Conservation (phyloP, 2,113 vertebrate species). For the Thomomys bottae region DNA sequence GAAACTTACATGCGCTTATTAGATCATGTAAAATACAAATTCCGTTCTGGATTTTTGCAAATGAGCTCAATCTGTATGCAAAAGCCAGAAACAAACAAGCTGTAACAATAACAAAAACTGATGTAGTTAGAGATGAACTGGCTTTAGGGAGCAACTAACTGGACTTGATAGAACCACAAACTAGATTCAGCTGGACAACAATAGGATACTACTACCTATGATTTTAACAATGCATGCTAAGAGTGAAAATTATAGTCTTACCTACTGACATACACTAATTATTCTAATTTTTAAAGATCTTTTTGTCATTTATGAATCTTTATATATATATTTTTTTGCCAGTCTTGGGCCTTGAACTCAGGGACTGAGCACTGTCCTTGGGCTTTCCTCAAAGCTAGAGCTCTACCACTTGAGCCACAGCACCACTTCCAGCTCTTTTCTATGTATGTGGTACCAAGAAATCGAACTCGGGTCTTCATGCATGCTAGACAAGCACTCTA, state of each 20-base stretch:
- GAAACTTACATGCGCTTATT: background rate
- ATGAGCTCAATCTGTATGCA: background rate
- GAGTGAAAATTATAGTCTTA: background rate
- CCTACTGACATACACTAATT: background rate
- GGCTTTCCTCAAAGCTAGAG: no score
- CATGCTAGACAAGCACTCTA: no score
- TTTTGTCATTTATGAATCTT: background rate
- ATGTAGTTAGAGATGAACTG: background rate
- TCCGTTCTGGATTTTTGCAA: conserved; percentile 24
- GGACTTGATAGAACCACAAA: background rate
- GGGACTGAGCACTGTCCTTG: no score
- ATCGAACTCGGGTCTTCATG: no score
- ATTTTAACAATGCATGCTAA: background rate
- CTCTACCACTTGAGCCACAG: no score
- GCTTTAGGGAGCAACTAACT: background rate
- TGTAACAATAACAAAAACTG: background rate
- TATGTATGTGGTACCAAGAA: no score
- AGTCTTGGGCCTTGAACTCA: no score
- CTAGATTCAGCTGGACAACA: background rate
- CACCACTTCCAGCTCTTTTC: no score
- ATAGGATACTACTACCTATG: background rate
- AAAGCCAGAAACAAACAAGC: conserved; percentile 19
- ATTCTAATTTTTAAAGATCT: background rate
- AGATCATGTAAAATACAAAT: background rate
- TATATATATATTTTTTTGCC: no score